Base-by-base conservation (phyloP, 2,797 vertebrate species). In the Enteromius mattozi region DNA sequence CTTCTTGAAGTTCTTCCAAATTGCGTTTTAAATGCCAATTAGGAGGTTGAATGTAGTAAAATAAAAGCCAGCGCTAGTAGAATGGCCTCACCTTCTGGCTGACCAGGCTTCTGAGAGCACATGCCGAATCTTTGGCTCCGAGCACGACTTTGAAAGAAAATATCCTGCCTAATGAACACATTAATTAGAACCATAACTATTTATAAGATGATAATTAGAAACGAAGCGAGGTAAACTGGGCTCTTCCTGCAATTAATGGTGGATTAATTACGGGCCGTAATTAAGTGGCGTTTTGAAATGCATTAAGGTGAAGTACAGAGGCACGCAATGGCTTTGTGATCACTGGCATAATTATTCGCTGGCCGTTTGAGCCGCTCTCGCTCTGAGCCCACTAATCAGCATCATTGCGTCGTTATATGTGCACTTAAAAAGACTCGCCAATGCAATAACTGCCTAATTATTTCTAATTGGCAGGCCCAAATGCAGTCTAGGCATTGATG, bases 171-270 rank as follows among this genome's bases (percentile, higher is more conserved):
- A 99, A 99, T 97, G 97, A 99, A 99, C 98, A 98, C 97, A 97
- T 99, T 99, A 99, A 99, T 99, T 99, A 98, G 96, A 97, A 98
- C 96, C 97, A 97, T 99, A 99, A 99, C 97, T 99, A 99, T 99
- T 99, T 99, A 99, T 99, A 99, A 99, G 97, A 99, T 96, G 96
- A 96, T 99, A 99, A 99, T 99, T 99, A 98, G 97, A 98, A 97
- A 98, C 92, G 97, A 98, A 97, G 97, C 96, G 93, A 92, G 94
- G 97, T 99, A 99, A 99, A 99, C 98, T 96, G 96, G 96, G 97
- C 96, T 99, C 97, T 99, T 98, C 97, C 97, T 97, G 96, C 97
- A 99, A 99, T 99, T 99, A 99, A 98, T 99, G 97, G 96, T 96
- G 96, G 97, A 99, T 99, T 99, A 99, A 99, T 99, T 99, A 99